phyloP scores from a whole-genome alignment of 2,888 invertebrate genomes.

The Achlya flavicornis region DNA sequence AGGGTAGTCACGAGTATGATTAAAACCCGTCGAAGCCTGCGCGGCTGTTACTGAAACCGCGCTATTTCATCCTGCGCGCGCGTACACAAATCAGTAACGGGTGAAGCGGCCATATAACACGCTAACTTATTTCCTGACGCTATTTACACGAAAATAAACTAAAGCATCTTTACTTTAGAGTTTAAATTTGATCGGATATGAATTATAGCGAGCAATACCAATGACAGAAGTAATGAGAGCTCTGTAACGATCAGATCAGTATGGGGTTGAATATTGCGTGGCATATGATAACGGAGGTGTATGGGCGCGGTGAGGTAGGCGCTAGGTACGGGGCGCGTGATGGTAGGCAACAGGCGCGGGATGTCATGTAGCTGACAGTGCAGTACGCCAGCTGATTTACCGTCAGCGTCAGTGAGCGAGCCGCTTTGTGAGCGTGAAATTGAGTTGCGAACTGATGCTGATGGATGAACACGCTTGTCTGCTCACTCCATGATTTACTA shows the following conservation, averaged over 20 bases:
- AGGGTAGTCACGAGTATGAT: slow-evolving; percentile 40
- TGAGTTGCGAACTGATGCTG: slow-evolving; percentile 7
- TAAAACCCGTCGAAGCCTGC: slow-evolving; percentile 27
- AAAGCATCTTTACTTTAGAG: not conserved
- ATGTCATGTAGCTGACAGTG: slow-evolving; percentile 1
- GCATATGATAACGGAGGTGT: not conserved
- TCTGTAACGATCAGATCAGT: slow-evolving; percentile 10
- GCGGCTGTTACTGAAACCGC: slow-evolving; percentile 37
- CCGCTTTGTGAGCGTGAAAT: not conserved
- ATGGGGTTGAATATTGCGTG: slow-evolving; percentile 8
- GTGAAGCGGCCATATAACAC: slow-evolving; percentile 14
- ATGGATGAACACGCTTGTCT: not conserved
- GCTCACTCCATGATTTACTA: slow-evolving; percentile 4
- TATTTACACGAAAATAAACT: not conserved
- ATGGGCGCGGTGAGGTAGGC: slow-evolving; percentile 4
- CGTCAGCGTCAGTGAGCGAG: not conserved
- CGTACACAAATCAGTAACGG: slow-evolving; percentile 17
- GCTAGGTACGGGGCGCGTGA: not conserved
- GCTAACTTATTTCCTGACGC: slow-evolving; percentile 10
- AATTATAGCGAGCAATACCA: not conserved
- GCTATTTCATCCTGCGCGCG: slow-evolving; percentile 34
- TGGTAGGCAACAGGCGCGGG: slow-evolving; percentile 5
- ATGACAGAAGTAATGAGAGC: slow-evolving; percentile 9
- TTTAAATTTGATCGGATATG: not conserved
- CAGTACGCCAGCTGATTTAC: slow-evolving; percentile 4